Evolutionary conservation across 2,888 invertebrate species (phyloP).

Genomic region (Torymus aiolomorphi): DNA sequence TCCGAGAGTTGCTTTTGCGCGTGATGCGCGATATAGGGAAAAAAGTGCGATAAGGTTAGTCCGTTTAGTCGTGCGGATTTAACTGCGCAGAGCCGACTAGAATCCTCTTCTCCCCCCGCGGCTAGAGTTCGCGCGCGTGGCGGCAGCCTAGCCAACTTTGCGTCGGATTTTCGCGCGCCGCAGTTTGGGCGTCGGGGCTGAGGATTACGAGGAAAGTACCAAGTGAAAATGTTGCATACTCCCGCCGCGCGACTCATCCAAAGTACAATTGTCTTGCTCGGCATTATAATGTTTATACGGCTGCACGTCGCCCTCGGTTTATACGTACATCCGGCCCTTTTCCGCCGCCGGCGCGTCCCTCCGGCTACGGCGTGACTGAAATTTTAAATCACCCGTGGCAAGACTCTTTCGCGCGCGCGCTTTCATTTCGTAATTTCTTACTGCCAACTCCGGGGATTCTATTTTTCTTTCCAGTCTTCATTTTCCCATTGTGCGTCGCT

Average conservation of each 20-base stretch:
- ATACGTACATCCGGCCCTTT: constrained; percentile 5
- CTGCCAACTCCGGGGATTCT: no score
- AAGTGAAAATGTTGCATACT: constrained; percentile 35
- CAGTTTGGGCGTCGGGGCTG: neutral
- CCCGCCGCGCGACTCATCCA: neutral
- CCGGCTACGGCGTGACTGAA: constrained; percentile 27
- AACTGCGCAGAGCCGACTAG: neutral
- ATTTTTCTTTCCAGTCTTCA: no score
- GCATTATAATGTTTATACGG: constrained; percentile 43
- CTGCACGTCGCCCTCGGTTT: constrained; percentile 17
- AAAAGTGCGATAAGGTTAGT: constrained; percentile 18
- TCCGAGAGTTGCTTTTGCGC: no score
- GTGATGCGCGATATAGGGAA: no score
- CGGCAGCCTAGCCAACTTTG: constrained; percentile 31
- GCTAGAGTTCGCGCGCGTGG: no score
- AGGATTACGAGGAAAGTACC: constrained; percentile 31
- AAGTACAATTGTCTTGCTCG: constrained; percentile 39
- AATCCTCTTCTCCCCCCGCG: no score
- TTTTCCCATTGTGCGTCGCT: no score
- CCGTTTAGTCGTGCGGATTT: constrained; percentile 16
- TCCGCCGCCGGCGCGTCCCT: neutral
- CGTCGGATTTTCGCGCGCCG: constrained; percentile 15
- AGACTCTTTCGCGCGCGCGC: no score
- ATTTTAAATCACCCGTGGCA: constrained; percentile 23
- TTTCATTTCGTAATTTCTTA: no score